Base-by-base conservation (phyloP, 2,888 invertebrate species). In the Polylopha cassiicola region DNA sequence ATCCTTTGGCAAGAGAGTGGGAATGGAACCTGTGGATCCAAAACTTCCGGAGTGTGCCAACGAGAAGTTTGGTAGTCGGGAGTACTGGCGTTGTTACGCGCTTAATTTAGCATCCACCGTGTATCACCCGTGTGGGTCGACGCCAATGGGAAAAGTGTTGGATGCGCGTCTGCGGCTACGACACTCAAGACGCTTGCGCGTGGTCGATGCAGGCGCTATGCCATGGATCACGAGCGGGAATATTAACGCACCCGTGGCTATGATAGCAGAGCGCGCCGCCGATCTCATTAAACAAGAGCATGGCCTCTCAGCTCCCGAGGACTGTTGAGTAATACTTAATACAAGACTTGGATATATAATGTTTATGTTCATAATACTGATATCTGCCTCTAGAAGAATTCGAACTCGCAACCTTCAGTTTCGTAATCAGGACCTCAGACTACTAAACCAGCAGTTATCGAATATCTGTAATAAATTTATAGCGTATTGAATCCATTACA, bases 111-210 rank as follows among this genome's bases (percentile, higher is more conserved):
- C 89, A 0, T 85, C 87, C 32, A 91, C 92, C 0, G 88, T 90
- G 30, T 93, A 90, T 54, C 91, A 92, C 61, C 91, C 89, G 1
- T 76, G 87, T 1, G 89, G 92, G 0, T 92, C 92, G 0, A 89
- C 89, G 32, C 91, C 91, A 58, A 92, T 94, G 92, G 92, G 92
- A 0, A 87, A 90, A 0, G 92, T 93, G 0, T 90, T 92, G 0
- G 89, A 90, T 65, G 82, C 88, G 0, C 65, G 88, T 21, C 65
- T 93, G 2, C 29, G 30, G 4, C 65, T 66, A 0, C 29, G 20
- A 2, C 56, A 60, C 1, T 57, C 65, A 0, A 27, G 45, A 4
- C 27, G 39, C 0, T 26, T 66, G 3, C 51, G 65, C 7, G 63
- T 68, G 2, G 61, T 47, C 0, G 69, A 70, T 31, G 60, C 58